Evolutionary conservation across 2,888 invertebrate genomes (phyloP).

Genomic region (Amphipoea lucens): DNA sequence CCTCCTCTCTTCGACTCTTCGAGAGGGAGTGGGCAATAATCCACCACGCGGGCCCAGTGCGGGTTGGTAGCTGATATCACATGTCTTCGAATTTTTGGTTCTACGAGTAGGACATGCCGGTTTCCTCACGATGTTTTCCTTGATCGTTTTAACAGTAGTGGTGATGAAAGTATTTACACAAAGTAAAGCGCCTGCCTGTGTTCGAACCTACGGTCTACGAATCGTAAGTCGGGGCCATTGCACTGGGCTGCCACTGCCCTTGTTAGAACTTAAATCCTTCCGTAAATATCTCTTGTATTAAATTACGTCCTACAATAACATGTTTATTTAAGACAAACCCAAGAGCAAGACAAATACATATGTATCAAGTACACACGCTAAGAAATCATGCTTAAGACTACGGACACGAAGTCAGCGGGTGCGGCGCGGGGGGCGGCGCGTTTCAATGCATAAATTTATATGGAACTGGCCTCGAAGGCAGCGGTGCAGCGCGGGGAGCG

Average conservation of each 20-base stretch:
- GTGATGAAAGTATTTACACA: not conserved
- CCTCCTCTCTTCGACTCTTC: no score
- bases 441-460: no score
- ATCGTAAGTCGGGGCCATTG: not conserved
- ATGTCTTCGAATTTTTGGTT: not conserved
- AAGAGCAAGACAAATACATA: constrained; percentile 3
- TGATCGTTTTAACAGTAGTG: not conserved
- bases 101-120: not conserved
- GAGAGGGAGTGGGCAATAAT: no score
- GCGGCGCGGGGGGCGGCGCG: no score
- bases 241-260: not conserved
- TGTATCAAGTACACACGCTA: constrained; percentile 27
- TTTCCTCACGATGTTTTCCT: not conserved
- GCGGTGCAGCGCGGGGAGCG: no score
- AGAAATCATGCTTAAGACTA: constrained; percentile 36
- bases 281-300: not conserved
- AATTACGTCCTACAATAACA: constrained; percentile 11
- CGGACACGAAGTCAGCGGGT: no score
- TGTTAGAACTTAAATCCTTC: not conserved
- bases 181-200: not conserved
- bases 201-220: not conserved
- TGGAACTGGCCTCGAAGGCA: no score
- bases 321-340: constrained; percentile 27
- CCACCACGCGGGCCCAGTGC: no score
- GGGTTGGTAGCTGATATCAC: not conserved